Evolutionary conservation across 2,888 invertebrate species (phyloP).

Genomic region (Nomada hirtipes): DNA sequence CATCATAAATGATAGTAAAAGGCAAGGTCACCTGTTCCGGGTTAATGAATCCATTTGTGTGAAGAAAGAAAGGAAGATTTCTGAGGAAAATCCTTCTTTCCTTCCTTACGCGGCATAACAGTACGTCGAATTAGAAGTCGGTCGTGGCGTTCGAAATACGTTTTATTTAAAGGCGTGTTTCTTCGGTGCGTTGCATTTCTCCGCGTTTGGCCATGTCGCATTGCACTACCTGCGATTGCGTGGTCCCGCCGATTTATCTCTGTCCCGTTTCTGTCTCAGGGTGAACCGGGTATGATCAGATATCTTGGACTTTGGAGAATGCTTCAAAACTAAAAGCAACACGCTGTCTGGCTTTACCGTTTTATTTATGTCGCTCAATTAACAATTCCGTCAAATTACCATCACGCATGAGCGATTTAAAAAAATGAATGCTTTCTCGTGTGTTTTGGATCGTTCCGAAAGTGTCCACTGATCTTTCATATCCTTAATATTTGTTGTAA

Average conservation of each 20-base stretch:
- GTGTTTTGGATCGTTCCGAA: no score
- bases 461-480: no score
- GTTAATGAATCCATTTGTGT: no score
- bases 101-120: no score
- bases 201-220: slow-evolving; percentile 22
- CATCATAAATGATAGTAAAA: no score
- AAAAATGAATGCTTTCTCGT: no score
- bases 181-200: slow-evolving; percentile 14
- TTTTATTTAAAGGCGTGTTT: slow-evolving; percentile 12
- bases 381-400: background rate
- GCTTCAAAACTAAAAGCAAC: slow-evolving; percentile 44
- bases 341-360: slow-evolving; percentile 24
- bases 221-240: slow-evolving; percentile 18
- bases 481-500: no score
- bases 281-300: slow-evolving; percentile 44
- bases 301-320: slow-evolving; percentile 24
- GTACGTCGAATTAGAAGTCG: no score
- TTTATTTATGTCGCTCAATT: slow-evolving; percentile 19
- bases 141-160: background rate
- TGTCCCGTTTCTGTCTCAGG: slow-evolving; percentile 35
- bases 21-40: no score
- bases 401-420: background rate
- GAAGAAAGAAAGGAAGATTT: no score
- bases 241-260: slow-evolving; percentile 34
- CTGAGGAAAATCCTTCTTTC: no score